These are phyloP conservation scores for Sepioteuthis lessoniana DNA, from an alignment of 2,888 invertebrate species.

Conservation along the genomic window DNA sequence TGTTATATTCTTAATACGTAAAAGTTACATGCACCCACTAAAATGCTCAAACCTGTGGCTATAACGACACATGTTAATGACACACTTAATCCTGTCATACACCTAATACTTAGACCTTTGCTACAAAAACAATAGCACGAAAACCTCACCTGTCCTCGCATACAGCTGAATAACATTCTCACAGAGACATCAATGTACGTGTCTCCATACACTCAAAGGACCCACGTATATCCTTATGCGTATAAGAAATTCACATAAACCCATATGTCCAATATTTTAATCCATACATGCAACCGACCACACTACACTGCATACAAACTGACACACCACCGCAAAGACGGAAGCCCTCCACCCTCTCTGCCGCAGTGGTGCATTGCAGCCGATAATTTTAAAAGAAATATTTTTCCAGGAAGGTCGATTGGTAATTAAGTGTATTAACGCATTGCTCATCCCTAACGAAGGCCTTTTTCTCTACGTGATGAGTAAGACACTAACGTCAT, in stretches of 20 bases:
- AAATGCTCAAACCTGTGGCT: too few relatives aligned
- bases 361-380: neutral
- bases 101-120: too few relatives aligned
- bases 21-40: too few relatives aligned
- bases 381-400: neutral
- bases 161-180: too few relatives aligned
- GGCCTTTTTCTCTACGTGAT: neutral
- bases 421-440: conserved; percentile 33
- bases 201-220: too few relatives aligned
- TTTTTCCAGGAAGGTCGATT: conserved; percentile 33
- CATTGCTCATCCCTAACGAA: neutral
- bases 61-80: too few relatives aligned
- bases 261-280: neutral
- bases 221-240: neutral
- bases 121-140: too few relatives aligned
- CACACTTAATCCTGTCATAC: too few relatives aligned
- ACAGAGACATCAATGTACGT: too few relatives aligned
- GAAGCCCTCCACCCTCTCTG: neutral
- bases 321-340: neutral
- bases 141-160: too few relatives aligned
- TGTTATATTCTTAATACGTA: too few relatives aligned
- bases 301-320: neutral
- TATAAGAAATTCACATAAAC: neutral
- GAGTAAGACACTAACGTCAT: neutral
- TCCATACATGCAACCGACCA: neutral